Evolutionary conservation across 2,888 invertebrate species (phyloP).

Genomic region (Heliconius erato): DNA sequence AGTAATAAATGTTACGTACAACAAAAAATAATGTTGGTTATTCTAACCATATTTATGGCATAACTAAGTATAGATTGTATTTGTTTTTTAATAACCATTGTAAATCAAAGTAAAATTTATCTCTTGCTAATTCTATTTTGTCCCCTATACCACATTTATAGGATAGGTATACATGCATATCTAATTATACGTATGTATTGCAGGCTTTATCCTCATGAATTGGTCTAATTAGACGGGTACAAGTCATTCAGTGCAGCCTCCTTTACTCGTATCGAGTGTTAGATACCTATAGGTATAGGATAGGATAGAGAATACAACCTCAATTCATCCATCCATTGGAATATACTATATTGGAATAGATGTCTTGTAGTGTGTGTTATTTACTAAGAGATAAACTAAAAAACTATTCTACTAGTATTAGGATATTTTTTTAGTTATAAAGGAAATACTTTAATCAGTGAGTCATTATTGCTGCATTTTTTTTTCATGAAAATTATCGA

Average conservation of each 20-base stretch:
- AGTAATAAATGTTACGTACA: no score
- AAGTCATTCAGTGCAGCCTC: slow-evolving; percentile 9
- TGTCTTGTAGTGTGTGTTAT: not conserved
- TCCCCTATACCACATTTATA: not conserved
- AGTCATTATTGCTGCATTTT: no score
- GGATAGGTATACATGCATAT: not conserved
- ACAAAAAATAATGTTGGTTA: no score
- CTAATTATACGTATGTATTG: not conserved
- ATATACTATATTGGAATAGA: not conserved
- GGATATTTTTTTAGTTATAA: no score
- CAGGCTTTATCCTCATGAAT: not conserved
- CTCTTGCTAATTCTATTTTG: no score
- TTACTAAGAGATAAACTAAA: not conserved
- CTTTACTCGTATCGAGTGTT: not conserved
- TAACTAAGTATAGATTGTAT: no score
- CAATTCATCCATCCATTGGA: not conserved
- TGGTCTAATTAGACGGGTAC: slow-evolving; percentile 22
- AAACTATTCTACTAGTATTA: not conserved
- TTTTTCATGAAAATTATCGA: no score
- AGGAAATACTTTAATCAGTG: no score
- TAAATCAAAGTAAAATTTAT: no score
- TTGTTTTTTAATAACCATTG: no score
- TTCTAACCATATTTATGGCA: no score
- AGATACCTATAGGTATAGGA: not conserved
- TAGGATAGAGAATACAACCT: not conserved